phyloP scores from a whole-genome alignment of 1,140 invertebrate species.

The Orussus abietinus region DNA sequence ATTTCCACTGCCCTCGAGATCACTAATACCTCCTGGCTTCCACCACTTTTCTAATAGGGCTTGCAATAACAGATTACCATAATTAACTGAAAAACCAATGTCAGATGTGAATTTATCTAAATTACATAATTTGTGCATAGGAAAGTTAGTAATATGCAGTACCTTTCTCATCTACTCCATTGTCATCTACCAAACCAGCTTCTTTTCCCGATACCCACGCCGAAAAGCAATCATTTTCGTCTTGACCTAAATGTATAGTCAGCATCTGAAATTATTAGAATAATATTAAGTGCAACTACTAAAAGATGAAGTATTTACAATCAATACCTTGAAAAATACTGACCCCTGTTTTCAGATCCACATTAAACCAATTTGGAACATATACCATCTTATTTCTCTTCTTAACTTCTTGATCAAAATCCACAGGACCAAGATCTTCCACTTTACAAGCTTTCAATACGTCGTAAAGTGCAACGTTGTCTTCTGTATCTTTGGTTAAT shows the following conservation, averaged over 20 bases:
- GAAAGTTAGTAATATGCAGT: constrained; percentile 13
- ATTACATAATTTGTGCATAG: neutral
- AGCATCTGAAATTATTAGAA: constrained; percentile 70
- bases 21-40: constrained; percentile 57
- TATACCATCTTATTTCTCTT: constrained; percentile 90
- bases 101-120: neutral
- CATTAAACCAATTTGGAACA: constrained; percentile 99
- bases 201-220: constrained; percentile 98
- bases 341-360: constrained; percentile 97
- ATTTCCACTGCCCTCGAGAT: constrained; percentile 45
- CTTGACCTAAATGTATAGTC: constrained; percentile 93
- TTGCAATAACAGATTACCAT: constrained; percentile 90
- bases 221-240: constrained; percentile 96
- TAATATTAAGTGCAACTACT: constrained; percentile 1
- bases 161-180: constrained; percentile 84
- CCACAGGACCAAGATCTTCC: constrained; percentile 85
- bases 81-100: constrained; percentile 73
- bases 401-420: constrained; percentile 95
- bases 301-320: constrained; percentile 4
- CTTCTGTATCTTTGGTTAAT: constrained; percentile 93
- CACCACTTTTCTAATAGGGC: constrained; percentile 96
- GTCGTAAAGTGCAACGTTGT: constrained; percentile 95
- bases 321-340: constrained; percentile 31
- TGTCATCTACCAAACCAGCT: constrained; percentile 74
- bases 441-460: constrained; percentile 91